phyloP scores from a whole-genome alignment of 2,888 invertebrate species.

The Hydriomena furcata region DNA sequence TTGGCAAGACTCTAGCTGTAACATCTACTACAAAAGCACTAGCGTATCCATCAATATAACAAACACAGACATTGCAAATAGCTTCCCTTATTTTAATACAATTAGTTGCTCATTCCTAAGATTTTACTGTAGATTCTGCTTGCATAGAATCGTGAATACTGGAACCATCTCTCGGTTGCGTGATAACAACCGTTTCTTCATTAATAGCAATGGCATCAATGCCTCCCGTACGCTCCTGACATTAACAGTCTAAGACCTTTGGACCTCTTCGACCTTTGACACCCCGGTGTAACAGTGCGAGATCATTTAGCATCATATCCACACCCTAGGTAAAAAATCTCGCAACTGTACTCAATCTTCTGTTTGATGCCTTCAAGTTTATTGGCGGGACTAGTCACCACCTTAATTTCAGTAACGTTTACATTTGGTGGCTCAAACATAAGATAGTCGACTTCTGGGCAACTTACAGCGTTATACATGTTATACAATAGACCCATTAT shows the following conservation, averaged over 20 bases:
- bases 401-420: slow-evolving; percentile 39
- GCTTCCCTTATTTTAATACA: not conserved
- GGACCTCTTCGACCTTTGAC: slow-evolving; percentile 71
- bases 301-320: slow-evolving; percentile 49
- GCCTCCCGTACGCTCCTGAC: slow-evolving; percentile 81
- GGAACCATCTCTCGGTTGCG: slow-evolving; percentile 47
- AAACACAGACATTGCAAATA: not conserved
- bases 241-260: slow-evolving; percentile 19
- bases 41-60: not conserved
- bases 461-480: slow-evolving; percentile 62
- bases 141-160: slow-evolving; percentile 57
- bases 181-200: slow-evolving; percentile 30
- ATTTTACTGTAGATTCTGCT: not conserved
- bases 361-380: slow-evolving; percentile 73
- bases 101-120: not conserved
- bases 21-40: too few relatives aligned
- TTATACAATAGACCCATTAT: slow-evolving; percentile 7
- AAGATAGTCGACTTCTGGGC: slow-evolving; percentile 80
- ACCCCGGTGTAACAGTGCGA: slow-evolving; percentile 80
- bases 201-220: slow-evolving; percentile 36
- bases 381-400: slow-evolving; percentile 72
- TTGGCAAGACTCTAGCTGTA: too few relatives aligned
- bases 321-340: slow-evolving; percentile 54
- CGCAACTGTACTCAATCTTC: slow-evolving; percentile 76
- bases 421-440: slow-evolving; percentile 76